phyloP scores from a whole-genome alignment of 2,888 invertebrate genomes.

The Sympetrum striolatum region DNA sequence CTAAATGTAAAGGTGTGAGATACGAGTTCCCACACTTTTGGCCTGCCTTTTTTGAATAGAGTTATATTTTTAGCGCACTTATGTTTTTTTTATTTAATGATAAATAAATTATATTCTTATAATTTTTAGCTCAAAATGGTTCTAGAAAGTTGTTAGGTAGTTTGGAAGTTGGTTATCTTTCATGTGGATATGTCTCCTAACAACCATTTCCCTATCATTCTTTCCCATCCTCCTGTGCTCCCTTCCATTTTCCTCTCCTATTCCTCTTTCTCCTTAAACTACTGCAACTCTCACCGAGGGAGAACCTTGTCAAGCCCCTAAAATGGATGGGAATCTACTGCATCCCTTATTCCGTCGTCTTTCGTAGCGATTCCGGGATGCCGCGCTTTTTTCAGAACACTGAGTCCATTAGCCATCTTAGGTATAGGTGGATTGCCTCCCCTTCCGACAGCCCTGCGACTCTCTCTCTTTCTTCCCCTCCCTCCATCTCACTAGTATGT shows the following conservation, averaged over 20 bases:
- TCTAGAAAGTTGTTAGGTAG: too few relatives aligned
- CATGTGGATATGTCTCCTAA: too few relatives aligned
- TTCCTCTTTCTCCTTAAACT: neutral
- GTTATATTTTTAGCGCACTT: too few relatives aligned
- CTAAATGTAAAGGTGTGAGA: too few relatives aligned
- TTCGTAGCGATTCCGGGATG: neutral
- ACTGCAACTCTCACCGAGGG: neutral
- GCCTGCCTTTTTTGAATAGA: too few relatives aligned
- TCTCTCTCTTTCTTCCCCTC: neutral
- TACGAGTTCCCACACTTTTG: too few relatives aligned
- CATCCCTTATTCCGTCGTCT: neutral
- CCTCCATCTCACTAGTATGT: neutral
- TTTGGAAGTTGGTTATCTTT: too few relatives aligned
- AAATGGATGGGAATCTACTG: neutral
- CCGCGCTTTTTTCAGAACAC: neutral
- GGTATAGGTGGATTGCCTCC: neutral
- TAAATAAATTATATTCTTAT: too few relatives aligned
- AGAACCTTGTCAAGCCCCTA: neutral
- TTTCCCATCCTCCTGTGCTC: neutral
- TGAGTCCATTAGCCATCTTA: neutral
- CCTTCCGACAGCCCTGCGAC: neutral
- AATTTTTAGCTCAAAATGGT: too few relatives aligned
- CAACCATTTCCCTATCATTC: neutral
- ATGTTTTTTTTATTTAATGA: too few relatives aligned
- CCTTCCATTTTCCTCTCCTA: neutral